Conservation (phyloP, 2,797 vertebrate genomes). For the Meriones psammophilus region DNA sequence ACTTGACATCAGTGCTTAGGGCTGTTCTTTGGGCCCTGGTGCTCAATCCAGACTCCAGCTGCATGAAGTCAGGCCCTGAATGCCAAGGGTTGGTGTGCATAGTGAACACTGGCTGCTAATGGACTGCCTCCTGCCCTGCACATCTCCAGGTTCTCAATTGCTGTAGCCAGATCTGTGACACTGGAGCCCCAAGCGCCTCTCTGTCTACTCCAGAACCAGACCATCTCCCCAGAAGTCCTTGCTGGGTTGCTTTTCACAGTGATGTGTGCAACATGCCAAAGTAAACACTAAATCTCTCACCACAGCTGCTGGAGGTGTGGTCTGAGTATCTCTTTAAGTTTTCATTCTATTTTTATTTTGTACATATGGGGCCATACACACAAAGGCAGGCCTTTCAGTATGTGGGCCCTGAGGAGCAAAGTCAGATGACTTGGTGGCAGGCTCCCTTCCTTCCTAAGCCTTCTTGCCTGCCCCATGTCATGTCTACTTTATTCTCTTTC, state of each 20-base stretch:
- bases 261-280: fast-evolving
- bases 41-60: background rate
- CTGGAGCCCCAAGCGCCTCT: fast-evolving
- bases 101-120: fast-evolving
- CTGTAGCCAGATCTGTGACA: fast-evolving
- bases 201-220: background rate
- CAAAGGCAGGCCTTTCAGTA: background rate
- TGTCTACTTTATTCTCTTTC: background rate
- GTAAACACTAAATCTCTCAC: background rate
- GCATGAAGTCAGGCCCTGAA: background rate
- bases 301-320: fast-evolving
- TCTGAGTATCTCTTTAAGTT: background rate
- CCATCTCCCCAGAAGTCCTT: background rate
- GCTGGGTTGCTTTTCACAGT: background rate
- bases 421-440: background rate
- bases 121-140: background rate
- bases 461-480: background rate
- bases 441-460: background rate
- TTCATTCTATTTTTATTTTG: background rate
- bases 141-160: no score
- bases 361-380: background rate
- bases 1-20: background rate
- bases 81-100: no score
- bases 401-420: background rate
- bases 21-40: background rate